A percentile compares a stretch with the other conserved stretches of the same genome.
Evolutionary conservation across 1,140 invertebrate genomes (phyloP).

Genomic region (Drosophila lini): DNA sequence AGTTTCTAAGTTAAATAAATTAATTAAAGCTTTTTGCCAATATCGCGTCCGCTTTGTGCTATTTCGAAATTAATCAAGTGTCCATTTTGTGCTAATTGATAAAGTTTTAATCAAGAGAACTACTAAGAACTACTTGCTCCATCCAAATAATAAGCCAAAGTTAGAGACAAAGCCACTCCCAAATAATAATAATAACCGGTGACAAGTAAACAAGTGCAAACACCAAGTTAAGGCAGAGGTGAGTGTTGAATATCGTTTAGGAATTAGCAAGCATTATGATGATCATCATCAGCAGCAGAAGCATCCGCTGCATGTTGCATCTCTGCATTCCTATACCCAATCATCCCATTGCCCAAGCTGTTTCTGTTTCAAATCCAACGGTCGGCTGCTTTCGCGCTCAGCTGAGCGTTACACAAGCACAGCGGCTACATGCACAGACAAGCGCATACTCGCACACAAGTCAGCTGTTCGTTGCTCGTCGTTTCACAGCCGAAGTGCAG

Average conservation of each 20-base stretch:
- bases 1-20: constrained; percentile 23
- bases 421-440: constrained; percentile 17
- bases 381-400: constrained; percentile 61
- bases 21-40: constrained; percentile 48
- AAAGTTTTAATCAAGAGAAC: constrained; percentile 15
- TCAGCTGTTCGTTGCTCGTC: constrained; percentile 41
- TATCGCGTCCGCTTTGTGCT: constrained; percentile 55
- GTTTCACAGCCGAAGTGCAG: constrained; percentile 20
- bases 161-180: constrained; percentile 36
- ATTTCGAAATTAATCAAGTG: constrained; percentile 44
- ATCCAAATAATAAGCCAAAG: constrained; percentile 47
- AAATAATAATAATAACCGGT: constrained; percentile 6
- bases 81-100: constrained; percentile 70
- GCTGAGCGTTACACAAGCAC: constrained; percentile 61
- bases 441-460: constrained; percentile 14
- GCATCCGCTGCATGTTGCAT: constrained; percentile 29
- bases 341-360: constrained; percentile 15
- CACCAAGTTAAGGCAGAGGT: constrained; percentile 14
- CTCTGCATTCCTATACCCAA: constrained; percentile 10
- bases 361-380: constrained; percentile 43
- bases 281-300: background rate
- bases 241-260: constrained; percentile 3
- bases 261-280: background rate
- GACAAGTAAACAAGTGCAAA: constrained; percentile 10
- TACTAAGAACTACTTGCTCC: constrained; percentile 54